Evolutionary conservation across 2,888 invertebrate species (phyloP).

Genomic region (Pristionchus japonicus): DNA sequence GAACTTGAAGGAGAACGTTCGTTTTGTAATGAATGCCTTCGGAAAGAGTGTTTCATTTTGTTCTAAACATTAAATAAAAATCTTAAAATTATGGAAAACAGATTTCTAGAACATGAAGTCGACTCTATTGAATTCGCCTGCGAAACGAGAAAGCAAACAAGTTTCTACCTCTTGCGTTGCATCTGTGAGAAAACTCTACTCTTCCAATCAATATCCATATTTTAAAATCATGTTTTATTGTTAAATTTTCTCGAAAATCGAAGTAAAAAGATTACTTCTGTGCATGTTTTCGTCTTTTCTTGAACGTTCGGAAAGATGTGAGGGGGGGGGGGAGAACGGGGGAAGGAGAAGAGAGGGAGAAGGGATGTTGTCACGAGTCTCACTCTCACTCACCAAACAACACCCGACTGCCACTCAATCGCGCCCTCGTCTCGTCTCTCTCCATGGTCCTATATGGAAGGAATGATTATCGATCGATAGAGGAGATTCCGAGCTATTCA

Average conservation of each 20-base stretch:
- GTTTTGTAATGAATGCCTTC: no score
- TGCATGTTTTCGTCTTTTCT: constrained; percentile 10
- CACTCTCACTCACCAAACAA: constrained; percentile 24
- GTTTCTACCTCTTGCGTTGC: background rate
- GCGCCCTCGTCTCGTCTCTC: background rate
- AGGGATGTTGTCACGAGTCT: constrained; percentile 29
- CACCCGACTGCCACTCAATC: background rate
- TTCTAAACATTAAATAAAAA: no score
- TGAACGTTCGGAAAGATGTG: background rate
- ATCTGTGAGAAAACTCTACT: background rate
- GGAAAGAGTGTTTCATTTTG: no score
- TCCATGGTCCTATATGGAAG: background rate
- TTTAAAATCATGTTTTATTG: background rate
- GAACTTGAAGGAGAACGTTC: no score
- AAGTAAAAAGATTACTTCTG: background rate
- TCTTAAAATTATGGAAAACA: no score
- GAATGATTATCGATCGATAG: background rate
- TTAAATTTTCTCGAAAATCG: background rate
- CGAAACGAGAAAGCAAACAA: background rate
- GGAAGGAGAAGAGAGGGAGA: background rate
- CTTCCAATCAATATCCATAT: background rate
- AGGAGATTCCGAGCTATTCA: background rate
- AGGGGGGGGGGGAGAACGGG: background rate
- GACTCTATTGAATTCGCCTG: background rate
- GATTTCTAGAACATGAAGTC: background rate